phyloP scores from a whole-genome alignment of 1,140 invertebrate species.

The Drosophila repletoides region DNA sequence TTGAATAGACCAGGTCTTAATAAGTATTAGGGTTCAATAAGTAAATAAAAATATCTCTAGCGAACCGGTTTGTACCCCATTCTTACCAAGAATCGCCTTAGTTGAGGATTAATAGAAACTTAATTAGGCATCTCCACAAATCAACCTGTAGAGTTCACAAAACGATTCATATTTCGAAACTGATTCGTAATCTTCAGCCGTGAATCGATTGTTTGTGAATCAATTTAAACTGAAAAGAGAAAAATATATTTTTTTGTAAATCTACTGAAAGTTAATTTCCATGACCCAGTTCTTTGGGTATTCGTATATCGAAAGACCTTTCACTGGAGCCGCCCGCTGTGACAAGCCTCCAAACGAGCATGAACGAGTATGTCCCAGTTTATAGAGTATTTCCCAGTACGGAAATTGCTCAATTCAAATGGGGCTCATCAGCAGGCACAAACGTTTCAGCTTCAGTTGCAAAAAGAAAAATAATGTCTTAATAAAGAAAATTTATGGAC shows the following conservation, averaged over 20 bases:
- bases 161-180: too few species aligned
- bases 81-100: too few species aligned
- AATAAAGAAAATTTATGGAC: slow-evolving; percentile 25
- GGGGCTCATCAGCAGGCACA: slow-evolving; percentile 30
- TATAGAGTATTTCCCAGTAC: not conserved
- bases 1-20: too few species aligned
- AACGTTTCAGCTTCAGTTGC: slow-evolving; percentile 23
- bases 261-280: slow-evolving; percentile 11
- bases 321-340: slow-evolving; percentile 27
- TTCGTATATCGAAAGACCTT: slow-evolving; percentile 16
- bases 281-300: slow-evolving; percentile 13
- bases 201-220: not conserved
- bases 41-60: too few species aligned
- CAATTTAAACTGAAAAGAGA: not conserved
- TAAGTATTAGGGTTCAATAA: too few species aligned
- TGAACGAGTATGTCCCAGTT: slow-evolving; percentile 13
- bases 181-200: not conserved
- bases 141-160: not conserved
- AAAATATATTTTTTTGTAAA: too few species aligned
- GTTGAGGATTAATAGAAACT: too few species aligned
- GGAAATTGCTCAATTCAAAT: slow-evolving; percentile 36
- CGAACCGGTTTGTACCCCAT: too few species aligned
- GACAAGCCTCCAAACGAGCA: slow-evolving; percentile 13
- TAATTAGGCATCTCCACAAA: too few species aligned
- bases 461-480: slow-evolving; percentile 31